phyloP scores from a whole-genome alignment of 2,888 invertebrate genomes.

The Monoplex corrugatus region DNA sequence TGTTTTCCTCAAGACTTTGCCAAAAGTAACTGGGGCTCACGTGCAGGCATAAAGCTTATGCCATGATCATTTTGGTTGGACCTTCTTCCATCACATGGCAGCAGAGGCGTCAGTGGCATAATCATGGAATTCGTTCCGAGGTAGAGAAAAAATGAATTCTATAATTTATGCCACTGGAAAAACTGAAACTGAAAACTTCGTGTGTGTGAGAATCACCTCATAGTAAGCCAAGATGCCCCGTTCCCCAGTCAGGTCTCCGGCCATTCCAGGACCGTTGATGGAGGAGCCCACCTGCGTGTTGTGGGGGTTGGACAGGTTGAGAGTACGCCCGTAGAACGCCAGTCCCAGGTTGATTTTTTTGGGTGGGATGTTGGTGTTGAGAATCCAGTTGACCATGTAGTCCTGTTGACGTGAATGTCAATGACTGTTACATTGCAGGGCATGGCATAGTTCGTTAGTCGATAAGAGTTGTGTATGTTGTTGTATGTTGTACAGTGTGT shows the following conservation, averaged over 20 bases:
- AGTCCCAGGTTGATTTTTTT: slow-evolving; percentile 49
- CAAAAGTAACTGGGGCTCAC: too few species aligned
- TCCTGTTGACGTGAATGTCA: slow-evolving; percentile 43
- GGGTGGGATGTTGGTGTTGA: slow-evolving; percentile 48
- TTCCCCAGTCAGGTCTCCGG: slow-evolving; percentile 34
- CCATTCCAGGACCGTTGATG: slow-evolving; percentile 32
- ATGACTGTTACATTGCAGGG: not conserved
- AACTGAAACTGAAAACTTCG: too few species aligned
- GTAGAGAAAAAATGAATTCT: too few species aligned
- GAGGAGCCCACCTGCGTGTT: slow-evolving; percentile 42
- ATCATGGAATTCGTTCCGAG: too few species aligned
- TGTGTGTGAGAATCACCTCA: slow-evolving; percentile 46
- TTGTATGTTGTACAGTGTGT: too few species aligned
- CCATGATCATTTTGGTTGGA: too few species aligned
- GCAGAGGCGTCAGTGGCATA: too few species aligned
- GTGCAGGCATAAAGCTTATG: too few species aligned
- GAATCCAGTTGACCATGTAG: slow-evolving; percentile 48
- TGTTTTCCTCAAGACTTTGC: too few species aligned
- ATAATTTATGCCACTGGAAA: too few species aligned
- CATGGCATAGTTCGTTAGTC: not conserved
- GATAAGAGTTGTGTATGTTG: too few species aligned
- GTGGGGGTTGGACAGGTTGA: slow-evolving; percentile 42
- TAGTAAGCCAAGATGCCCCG: slow-evolving; percentile 51
- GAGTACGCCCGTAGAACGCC: slow-evolving; percentile 49
- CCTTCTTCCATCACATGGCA: too few species aligned